A percentile compares a stretch with the other conserved stretches of the same genome.
Conservation (phyloP, 2,888 invertebrate genomes). For the Choreutis nemorana region DNA sequence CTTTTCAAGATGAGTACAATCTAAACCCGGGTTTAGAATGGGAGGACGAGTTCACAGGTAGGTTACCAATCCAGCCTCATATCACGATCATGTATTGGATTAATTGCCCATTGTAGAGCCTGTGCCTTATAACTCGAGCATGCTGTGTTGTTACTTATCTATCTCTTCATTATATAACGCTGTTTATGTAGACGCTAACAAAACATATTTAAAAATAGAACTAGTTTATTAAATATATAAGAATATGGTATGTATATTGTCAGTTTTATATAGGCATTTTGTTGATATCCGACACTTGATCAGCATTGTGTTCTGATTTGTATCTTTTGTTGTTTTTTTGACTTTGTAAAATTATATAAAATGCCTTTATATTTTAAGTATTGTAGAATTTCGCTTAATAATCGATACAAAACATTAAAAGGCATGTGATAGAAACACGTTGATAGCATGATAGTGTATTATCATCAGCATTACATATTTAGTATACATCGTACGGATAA, state of each 20-base stretch:
- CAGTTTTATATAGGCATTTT: too few species aligned
- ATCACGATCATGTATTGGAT: slow-evolving; percentile 44
- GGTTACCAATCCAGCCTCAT: slow-evolving; percentile 71
- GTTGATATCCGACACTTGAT: too few species aligned
- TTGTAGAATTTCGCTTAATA: too few species aligned
- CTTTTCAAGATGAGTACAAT: slow-evolving; percentile 98
- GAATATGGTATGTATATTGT: slow-evolving; percentile 23
- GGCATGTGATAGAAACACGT: too few species aligned
- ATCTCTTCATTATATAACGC: slow-evolving; percentile 33
- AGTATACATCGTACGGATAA: background rate
- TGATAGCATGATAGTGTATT: too few species aligned
- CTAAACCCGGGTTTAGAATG: slow-evolving; percentile 99
- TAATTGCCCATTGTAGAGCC: slow-evolving; percentile 59
- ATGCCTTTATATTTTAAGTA: too few species aligned
- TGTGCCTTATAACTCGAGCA: slow-evolving; percentile 57
- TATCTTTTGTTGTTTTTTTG: too few species aligned
- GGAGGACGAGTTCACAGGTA: slow-evolving; percentile 99
- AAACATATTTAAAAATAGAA: slow-evolving; percentile 31
- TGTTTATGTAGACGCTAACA: slow-evolving; percentile 46
- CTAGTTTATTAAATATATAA: slow-evolving; percentile 19
- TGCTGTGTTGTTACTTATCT: slow-evolving; percentile 47
- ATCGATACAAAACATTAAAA: too few species aligned
- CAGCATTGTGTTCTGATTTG: too few species aligned
- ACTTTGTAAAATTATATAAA: too few species aligned
- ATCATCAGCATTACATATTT: too few species aligned